Base-by-base conservation (phyloP, 1,140 invertebrate genomes). In the Ooceraea biroi region DNA sequence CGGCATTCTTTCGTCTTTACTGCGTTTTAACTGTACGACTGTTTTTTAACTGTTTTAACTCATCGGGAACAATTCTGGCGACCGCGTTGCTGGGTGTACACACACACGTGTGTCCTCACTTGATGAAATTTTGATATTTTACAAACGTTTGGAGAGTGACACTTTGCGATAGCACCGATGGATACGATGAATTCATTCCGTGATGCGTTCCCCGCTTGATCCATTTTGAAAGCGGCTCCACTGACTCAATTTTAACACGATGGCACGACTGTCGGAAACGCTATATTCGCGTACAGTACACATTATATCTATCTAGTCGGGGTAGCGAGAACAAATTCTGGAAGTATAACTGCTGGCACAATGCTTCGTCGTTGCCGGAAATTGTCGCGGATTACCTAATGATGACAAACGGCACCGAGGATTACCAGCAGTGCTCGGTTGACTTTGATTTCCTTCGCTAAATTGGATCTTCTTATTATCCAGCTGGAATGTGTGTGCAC, bases 1-100 rank as follows among this genome's bases (percentile, higher is more conserved):
- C 27, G 27, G 17, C n/a, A 52, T 30, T 68, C 30, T 63, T 69
- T 80, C 22, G 65, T 17, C n/a, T 86, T 88, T 74, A 80, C 27
- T 25, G 61, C 73, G 17, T 48, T 84, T 58, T 63, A 19, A 14
- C 58, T 25, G 11, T 3, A n/a, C 30, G 14, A 41, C n/a, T 14
- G n/a, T n/a, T n/a, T n/a, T n/a, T n/a, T n/a, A n/a, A n/a, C n/a
- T n/a, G n/a, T n/a, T n/a, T n/a, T n/a, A n/a, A n/a, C n/a, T n/a
- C n/a, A 58, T 69, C 48, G n/a, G n/a, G 14, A 3, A 4, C 25
- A 30, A 22, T 12, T n/a, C 12, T 25, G 48, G 52, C 44, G 30
- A 19, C 30, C 30, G 30, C 14, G 4, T 2, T 36, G 36, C 36
- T 8, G 19, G 41, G 71, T 25, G 36, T 36, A 25, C 46, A 57